Conservation (phyloP, 2,888 invertebrate genomes). For the Harpalus rubripes region DNA sequence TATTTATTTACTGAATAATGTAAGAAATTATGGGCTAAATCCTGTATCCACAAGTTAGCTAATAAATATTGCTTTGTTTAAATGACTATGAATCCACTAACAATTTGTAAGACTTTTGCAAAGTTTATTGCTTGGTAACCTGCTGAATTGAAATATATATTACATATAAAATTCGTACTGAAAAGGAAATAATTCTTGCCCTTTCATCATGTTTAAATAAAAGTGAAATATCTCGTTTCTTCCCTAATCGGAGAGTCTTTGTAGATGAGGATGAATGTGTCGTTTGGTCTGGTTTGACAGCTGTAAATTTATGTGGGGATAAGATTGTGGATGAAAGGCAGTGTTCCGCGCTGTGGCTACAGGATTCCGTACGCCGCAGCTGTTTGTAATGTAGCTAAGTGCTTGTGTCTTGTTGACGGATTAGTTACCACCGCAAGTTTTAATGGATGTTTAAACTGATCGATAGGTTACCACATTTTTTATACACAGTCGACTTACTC, state of each 20-base stretch:
- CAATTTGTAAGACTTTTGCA: no score
- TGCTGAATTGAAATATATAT: no score
- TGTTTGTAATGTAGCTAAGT: constrained; percentile 55
- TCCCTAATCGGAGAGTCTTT: not conserved
- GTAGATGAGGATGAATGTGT: constrained; percentile 22
- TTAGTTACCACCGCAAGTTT: constrained; percentile 33
- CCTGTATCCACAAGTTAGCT: no score
- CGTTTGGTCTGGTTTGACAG: constrained; percentile 25
- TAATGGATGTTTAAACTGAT: constrained; percentile 53
- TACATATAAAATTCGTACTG: not conserved
- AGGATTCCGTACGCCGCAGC: constrained; percentile 37
- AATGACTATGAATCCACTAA: no score
- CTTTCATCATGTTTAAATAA: not conserved
- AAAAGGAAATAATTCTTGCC: not conserved
- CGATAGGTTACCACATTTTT: constrained; percentile 53
- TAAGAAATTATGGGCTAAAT: no score
- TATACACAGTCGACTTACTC: not conserved
- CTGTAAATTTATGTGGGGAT: constrained; percentile 49
- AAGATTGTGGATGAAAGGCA: constrained; percentile 42
- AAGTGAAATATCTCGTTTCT: not conserved
- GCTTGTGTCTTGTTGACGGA: constrained; percentile 44
- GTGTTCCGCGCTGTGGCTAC: constrained; percentile 33
- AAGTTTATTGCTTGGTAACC: no score
- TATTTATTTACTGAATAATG: no score
- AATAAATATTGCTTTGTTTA: no score